Percentiles rank a stretch among this genome's conserved stretches.
Evolutionary conservation across 2,113 vertebrate genomes (phyloP).

Genomic region (Excalfactoria chinensis): DNA sequence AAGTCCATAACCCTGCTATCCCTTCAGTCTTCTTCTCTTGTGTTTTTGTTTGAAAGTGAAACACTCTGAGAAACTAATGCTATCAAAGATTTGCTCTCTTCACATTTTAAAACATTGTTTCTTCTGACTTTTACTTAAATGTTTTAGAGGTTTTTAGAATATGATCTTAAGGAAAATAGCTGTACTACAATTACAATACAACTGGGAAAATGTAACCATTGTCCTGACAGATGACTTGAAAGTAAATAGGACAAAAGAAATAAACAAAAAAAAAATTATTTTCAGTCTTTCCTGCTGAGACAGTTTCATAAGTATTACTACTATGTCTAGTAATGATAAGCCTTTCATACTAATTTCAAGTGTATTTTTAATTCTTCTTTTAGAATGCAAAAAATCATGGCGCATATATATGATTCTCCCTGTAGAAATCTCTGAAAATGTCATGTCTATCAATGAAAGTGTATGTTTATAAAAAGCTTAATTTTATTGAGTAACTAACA

Average conservation of each 20-base stretch:
- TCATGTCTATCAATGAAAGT: background rate
- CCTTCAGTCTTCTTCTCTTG: background rate
- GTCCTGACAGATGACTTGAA: background rate
- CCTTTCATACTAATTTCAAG: background rate
- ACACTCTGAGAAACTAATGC: background rate
- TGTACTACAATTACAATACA: background rate
- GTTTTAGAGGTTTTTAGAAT: background rate
- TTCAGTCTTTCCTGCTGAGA: background rate
- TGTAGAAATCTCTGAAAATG: background rate
- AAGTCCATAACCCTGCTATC: background rate
- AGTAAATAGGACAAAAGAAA: background rate
- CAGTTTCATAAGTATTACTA: background rate
- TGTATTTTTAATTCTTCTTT: background rate
- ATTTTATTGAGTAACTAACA: background rate
- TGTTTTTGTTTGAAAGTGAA: background rate
- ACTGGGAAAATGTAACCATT: background rate
- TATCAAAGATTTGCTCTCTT: background rate
- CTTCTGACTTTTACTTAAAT: constrained; percentile 4
- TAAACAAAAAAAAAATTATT: background rate
- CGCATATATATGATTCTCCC: background rate
- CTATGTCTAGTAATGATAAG: background rate
- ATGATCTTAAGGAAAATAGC: background rate
- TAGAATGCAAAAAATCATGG: background rate
- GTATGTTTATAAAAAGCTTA: background rate
- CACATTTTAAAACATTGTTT: constrained; percentile 15